Base-by-base conservation (phyloP, 2,113 vertebrate species). In the Antechinus stuartii region DNA sequence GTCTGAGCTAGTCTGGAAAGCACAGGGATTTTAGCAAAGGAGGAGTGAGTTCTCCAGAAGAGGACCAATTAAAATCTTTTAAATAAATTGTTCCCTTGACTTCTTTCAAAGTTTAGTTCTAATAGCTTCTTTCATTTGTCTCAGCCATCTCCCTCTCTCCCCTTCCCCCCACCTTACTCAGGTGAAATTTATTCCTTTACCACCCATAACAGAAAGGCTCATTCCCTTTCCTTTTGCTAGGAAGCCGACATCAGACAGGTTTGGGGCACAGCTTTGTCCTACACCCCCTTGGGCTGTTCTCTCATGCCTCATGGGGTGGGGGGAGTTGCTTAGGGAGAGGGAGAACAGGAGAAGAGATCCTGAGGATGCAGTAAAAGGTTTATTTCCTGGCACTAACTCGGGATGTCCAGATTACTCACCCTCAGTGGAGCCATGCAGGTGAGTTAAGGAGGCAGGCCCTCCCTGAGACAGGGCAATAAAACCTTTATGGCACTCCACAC, bases 61-160 rank as follows among this genome's bases (percentile, higher is more conserved):
- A 93, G 91, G 93, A 94, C 97, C 97, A 98, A 97, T 98, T 96
- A 98, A 97, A 97, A 95, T 91, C 95, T 96, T 97, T 97, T 95
- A 97, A 97, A 97, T 95, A 97, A 97, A 97, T 97, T 95, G 94
- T 98, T 91, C 96, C 92, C 92, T 84, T 76, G 94, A 90, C 94
- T 97, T 93, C 93, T 96, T 97, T 96, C 92, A 97, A 97, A 97
- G 96, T 35, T n/a, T 89, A 94, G 92, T 94, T 22, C 93, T 91
- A 89, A 91, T 93, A 49, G 2, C 54, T 94, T 92, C 93, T 94
- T 90, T 95, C 92, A 91, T 93, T 95, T 94, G 53, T n/a, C 89
- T 61, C 92, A 95, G 30, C 89, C 92, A 90, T 89, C 53, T 89
- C 27, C 52, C 25, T 92, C 55, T 50, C 54, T 68, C 27, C 89